These are phyloP conservation scores for Acrocephalus arundinaceus DNA, from an alignment of 2,113 vertebrate species.

Conservation along the genomic window DNA sequence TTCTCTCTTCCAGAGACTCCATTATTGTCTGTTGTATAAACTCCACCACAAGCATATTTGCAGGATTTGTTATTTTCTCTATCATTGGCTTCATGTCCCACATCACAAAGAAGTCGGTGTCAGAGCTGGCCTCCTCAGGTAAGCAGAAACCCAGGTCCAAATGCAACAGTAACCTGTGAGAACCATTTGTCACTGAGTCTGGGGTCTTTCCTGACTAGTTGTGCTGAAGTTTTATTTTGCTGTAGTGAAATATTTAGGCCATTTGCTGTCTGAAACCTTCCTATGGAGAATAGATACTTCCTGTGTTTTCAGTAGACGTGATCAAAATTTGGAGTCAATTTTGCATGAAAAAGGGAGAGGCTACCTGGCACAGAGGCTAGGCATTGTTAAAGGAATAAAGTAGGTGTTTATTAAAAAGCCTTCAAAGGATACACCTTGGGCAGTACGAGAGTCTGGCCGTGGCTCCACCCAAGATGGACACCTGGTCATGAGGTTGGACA, in stretches of 20 bases:
- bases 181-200: neutral
- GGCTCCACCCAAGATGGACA: neutral
- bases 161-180: neutral
- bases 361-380: neutral
- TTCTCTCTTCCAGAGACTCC: constrained; percentile 79
- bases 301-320: neutral
- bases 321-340: neutral
- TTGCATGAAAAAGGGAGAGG: neutral
- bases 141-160: neutral
- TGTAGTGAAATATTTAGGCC: neutral
- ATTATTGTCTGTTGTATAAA: constrained; percentile 90
- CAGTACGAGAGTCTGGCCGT: neutral
- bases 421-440: neutral
- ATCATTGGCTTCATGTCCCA: constrained; percentile 92
- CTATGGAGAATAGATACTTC: neutral
- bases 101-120: constrained; percentile 87
- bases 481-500: neutral
- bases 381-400: neutral
- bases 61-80: constrained; percentile 91
- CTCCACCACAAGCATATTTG: constrained; percentile 89
- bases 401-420: neutral
- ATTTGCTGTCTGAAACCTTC: neutral
- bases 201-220: neutral
- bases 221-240: neutral
- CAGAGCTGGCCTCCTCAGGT: constrained; percentile 89